phyloP scores from a whole-genome alignment of 2,113 vertebrate genomes.

The Halichoeres trimaculatus region DNA sequence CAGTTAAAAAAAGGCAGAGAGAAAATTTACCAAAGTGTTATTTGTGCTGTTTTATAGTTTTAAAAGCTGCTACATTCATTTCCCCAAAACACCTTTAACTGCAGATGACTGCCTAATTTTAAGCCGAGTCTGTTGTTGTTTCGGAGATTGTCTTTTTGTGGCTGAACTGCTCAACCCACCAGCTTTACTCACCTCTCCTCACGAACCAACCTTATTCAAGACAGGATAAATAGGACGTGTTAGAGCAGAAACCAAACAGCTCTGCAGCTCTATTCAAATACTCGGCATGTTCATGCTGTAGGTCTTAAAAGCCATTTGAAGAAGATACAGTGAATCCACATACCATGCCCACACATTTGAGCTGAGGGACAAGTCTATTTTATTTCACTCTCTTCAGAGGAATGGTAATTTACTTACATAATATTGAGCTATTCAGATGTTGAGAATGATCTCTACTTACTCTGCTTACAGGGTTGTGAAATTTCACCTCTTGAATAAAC shows the following conservation, averaged over 20 bases:
- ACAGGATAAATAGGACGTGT: background rate
- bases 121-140: background rate
- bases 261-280: background rate
- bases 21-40: background rate
- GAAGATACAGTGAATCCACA: background rate
- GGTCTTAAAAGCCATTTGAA: slow-evolving; percentile 10
- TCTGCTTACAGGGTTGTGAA: background rate
- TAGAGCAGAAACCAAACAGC: background rate
- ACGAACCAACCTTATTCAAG: background rate
- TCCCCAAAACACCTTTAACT: background rate
- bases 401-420: slow-evolving; percentile 1
- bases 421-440: background rate
- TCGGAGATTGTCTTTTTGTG: background rate
- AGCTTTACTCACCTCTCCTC: background rate
- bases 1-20: background rate
- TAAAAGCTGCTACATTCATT: background rate
- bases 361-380: slow-evolving; percentile 9
- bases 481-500: background rate
- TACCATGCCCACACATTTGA: slow-evolving; percentile 4
- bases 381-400: background rate
- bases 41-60: background rate
- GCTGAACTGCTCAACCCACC: background rate
- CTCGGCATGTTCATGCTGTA: background rate
- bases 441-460: background rate
- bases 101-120: background rate